These are phyloP conservation scores for Phoebastria nigripes DNA, from an alignment of 2,797 vertebrate genomes.

Conservation along the genomic window DNA sequence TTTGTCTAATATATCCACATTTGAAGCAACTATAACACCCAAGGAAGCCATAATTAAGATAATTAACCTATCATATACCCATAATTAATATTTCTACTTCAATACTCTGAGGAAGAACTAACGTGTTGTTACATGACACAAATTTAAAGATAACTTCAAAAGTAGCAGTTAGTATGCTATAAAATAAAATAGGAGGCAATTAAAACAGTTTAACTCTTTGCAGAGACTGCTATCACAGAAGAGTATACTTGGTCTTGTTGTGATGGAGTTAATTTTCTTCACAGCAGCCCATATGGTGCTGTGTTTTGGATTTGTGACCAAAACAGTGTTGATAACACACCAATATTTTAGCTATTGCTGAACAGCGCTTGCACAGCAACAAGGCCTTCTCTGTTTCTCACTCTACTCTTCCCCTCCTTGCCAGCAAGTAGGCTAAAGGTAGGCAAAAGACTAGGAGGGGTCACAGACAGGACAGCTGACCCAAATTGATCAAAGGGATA, in stretches of 20 bases:
- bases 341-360: neutral
- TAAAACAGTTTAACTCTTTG: neutral
- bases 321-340: neutral
- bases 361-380: neutral
- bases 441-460: neutral
- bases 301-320: neutral
- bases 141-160: conserved; percentile 13
- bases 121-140: neutral
- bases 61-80: conserved; percentile 29
- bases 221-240: neutral
- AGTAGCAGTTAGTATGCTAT: conserved; percentile 4
- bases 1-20: neutral
- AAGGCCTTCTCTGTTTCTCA: neutral
- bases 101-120: neutral
- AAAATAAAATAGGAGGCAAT: conserved; percentile 44
- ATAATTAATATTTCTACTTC: conserved; percentile 23
- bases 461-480: neutral
- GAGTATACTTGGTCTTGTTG: neutral
- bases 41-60: conserved; percentile 26
- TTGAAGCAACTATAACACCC: neutral
- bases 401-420: neutral
- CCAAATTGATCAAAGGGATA: neutral
- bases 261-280: neutral
- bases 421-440: neutral
- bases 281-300: neutral